Evolutionary conservation across 2,797 vertebrate genomes (phyloP), one percentile per base, ranked within the genome.

Genomic region (Squalus acanthias): DNA sequence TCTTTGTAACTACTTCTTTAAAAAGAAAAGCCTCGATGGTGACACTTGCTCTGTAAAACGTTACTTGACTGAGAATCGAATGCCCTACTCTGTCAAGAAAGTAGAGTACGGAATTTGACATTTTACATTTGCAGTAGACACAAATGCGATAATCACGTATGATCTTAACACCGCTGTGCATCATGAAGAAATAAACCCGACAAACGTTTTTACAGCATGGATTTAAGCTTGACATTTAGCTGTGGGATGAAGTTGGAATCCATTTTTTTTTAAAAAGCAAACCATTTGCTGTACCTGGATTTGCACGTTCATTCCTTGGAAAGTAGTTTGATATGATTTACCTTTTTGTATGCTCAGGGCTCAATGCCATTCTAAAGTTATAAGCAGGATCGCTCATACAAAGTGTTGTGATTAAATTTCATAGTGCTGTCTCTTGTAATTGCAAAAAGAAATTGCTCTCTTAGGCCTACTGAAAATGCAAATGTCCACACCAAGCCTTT

Each of bases 161-260:
- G 20, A 17, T 26, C 91, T 39, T 67, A 91, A 93, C 87, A 60
- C 24, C 87, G 57, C 88, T 33, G 89, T 12, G 2, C 24, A 67
- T 39, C 65, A 46, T 10, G 82, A 85, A 93, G 91, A 13, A 69
- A 93, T 65, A 69, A n/a, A 46, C 20, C n/a, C 15, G 3, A 26
- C n/a, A 69, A 33, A 20, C 65, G 39, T 69, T 93, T 69, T 46
- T 69, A 67, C 91, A 69, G 63, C n/a, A 69, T 26, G 63, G 65
- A 69, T 46, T 69, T 46, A n/a, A 69, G 91, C 24, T 46, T 69
- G 91, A 69, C 63, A 93, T 93, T 93, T 93, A 93, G 91, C 65
- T 69, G n/a, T 69, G 20, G 17, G 20, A n/a, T 69, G 65, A 93
- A 93, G 22, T 46, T 93, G 46, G 65, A 93, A 69, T 69, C 7